A percentile compares a stretch with the other conserved stretches of the same genome.
These are phyloP conservation scores for Nymphalis c-album DNA, from an alignment of 2,888 invertebrate genomes.

Conservation along the genomic window DNA sequence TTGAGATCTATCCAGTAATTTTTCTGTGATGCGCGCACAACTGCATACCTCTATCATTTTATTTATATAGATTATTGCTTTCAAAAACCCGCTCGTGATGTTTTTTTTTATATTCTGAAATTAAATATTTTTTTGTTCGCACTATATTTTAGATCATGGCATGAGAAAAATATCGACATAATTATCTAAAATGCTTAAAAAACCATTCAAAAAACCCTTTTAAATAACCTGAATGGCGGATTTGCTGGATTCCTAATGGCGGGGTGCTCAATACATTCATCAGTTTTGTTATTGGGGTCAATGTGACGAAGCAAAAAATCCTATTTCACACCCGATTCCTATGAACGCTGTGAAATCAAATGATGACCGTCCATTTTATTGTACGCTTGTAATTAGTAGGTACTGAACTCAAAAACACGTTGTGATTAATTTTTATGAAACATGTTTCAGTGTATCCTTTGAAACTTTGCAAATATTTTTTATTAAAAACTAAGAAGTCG, in stretches of 20 bases:
- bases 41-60: too few species aligned
- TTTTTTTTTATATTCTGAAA: too few species aligned
- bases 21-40: too few species aligned
- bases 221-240: slow-evolving; percentile 18
- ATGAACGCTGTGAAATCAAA: slow-evolving; percentile 58
- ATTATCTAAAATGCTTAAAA: too few species aligned
- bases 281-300: slow-evolving; percentile 66
- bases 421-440: background rate
- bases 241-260: slow-evolving; percentile 28
- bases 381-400: slow-evolving; percentile 30
- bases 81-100: too few species aligned
- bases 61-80: too few species aligned
- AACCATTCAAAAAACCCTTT: slow-evolving; percentile 13
- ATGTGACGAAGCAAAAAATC: slow-evolving; percentile 60
- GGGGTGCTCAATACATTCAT: slow-evolving; percentile 45
- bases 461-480: background rate
- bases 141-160: too few species aligned
- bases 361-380: slow-evolving; percentile 46
- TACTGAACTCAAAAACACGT: slow-evolving; percentile 5
- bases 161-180: too few species aligned
- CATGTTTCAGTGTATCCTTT: background rate
- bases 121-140: too few species aligned
- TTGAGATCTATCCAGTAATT: too few species aligned
- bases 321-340: slow-evolving; percentile 53
- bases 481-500: too few species aligned